Evolutionary conservation across 2,113 vertebrate genomes (phyloP), one percentile per base, ranked within the genome.

Genomic region (Paedocypris sp.): DNA sequence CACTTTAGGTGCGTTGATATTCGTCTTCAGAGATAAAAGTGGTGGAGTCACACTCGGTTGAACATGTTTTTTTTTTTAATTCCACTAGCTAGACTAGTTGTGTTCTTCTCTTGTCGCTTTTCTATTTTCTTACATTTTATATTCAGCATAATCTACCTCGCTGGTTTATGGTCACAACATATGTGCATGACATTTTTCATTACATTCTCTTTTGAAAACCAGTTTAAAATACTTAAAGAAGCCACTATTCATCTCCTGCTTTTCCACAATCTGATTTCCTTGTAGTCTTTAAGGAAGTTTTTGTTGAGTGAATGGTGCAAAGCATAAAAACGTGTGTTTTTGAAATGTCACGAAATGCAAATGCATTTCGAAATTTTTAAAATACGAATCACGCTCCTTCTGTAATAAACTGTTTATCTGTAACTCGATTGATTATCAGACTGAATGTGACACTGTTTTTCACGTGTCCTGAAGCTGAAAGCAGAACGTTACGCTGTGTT

Each of bases 61-160:
- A n/a, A n/a, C n/a, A n/a, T n/a, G n/a, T n/a, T n/a, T n/a, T n/a
- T n/a, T n/a, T n/a, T n/a, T n/a, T n/a, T n/a, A n/a, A n/a, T n/a
- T n/a, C n/a, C n/a, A n/a, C n/a, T n/a, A n/a, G n/a, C n/a, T n/a
- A n/a, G n/a, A n/a, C n/a, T n/a, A n/a, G n/a, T 16, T 2, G 4
- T 28, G 26, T 10, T 5, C 13, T 12, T 54, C 9, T 18, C 4
- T 39, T 20, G 39, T n/a, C 12, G 52, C 45, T 47, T 35, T 16
- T 16, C 6, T 12, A 18, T 38, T 48, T 35, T 26, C 41, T 26
- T 58, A 66, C 8, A 35, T 63, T 62, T 52, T 64, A 36, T 53
- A 54, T 45, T 64, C 56, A 70, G 72, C 62, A 70, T 13, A 59
- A 71, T 77, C 80, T 82, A 80, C 80, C 80, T 82, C 78, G 76